These are phyloP conservation scores for Squalus acanthias DNA, from an alignment of 2,797 vertebrate species.

Conservation along the genomic window DNA sequence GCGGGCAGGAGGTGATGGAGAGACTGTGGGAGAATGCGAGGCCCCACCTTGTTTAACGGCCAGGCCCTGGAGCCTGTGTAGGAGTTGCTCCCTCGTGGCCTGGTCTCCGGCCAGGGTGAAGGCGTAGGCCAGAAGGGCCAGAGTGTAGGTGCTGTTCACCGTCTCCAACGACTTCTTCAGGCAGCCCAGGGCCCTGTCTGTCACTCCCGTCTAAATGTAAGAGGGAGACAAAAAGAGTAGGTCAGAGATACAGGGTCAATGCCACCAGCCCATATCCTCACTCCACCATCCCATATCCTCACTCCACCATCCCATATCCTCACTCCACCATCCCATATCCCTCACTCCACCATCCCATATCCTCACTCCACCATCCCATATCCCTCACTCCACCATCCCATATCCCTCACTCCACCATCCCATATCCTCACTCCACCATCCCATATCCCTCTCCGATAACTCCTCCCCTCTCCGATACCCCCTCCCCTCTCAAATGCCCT, in stretches of 20 bases:
- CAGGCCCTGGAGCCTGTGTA: conserved; percentile 53
- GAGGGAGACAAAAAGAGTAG: conserved; percentile 34
- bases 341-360: background rate
- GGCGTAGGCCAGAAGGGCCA: conserved; percentile 64
- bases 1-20: background rate
- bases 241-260: background rate
- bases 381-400: background rate
- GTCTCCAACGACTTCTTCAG: conserved; percentile 47
- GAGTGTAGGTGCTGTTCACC: conserved; percentile 57
- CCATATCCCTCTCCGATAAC: too few relatives aligned
- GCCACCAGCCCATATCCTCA: background rate
- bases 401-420: too few relatives aligned
- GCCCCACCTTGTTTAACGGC: conserved; percentile 46
- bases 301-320: too few relatives aligned
- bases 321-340: background rate
- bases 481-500: too few relatives aligned
- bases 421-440: too few relatives aligned
- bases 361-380: too few relatives aligned
- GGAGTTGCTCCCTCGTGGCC: conserved; percentile 49
- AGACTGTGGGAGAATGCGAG: background rate
- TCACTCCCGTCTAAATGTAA: conserved; percentile 46
- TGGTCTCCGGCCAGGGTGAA: conserved; percentile 59
- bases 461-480: too few relatives aligned
- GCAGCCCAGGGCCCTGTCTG: conserved; percentile 55
- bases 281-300: too few relatives aligned